Evolutionary conservation across 2,888 invertebrate genomes (phyloP), one percentile per base, ranked within the genome.

Genomic region (Nyleta sp.): DNA sequence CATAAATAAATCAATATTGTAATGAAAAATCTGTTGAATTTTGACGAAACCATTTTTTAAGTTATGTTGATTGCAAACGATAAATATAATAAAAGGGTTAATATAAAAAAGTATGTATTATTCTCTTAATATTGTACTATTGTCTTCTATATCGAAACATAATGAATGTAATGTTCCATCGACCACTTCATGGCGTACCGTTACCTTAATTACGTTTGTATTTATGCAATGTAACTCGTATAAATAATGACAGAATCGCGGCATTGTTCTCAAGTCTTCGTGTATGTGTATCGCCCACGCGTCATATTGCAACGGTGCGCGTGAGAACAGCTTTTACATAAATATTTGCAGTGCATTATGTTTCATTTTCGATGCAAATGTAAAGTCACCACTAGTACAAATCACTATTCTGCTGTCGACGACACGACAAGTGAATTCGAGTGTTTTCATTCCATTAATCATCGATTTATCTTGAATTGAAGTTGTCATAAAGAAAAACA

Each of bases 221-320:
- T 59, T 70, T 40, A 59, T 59, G 70, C 55, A 55, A 72, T 72
- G 53, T 24, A 38, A 62, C 62, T 72, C 52, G 44, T 44, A 71
- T 71, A 71, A 71, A 71, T 71, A 72, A 62, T 62, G 71, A 72
- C 62, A 71, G 60, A 60, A 60, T 42, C 48, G 48, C 44, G 13
- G 71, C 38, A 67, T 65, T 74, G 74, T 74, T 74, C 52, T 35
- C 22, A 46, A 68, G 60, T 52, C 46, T 31, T 67, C 67, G 11
- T 52, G 22, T 65, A 52, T 42, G 59, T 59, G 67, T 48, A 60
- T 53, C 67, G 67, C 74, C 67, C 67, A 67, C 67, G 74, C 74
- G 42, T 44, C 53, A 42, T 60, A 55, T 22, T n/a, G 40, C 40
- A 28, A 50, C 31, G 40, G 17, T 33, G 42, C 60, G 42, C 71